These are phyloP conservation scores for Heliconius cydno DNA, from an alignment of 2,888 invertebrate species.

Conservation along the genomic window DNA sequence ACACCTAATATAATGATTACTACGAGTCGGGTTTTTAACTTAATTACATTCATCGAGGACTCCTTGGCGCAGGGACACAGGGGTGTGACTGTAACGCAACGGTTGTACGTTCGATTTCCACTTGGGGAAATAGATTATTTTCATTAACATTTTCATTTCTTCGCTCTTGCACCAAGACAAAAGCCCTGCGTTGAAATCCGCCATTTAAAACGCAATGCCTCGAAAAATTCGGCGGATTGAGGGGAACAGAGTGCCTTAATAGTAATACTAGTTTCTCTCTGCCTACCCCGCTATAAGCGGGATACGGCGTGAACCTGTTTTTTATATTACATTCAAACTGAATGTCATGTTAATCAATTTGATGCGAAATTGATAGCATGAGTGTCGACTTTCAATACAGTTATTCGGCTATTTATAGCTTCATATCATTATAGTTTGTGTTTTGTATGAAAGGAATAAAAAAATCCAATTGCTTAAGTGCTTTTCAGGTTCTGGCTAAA, in stretches of 20 bases:
- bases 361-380: constrained; percentile 30
- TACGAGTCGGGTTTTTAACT: constrained; percentile 14
- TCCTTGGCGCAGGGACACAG: too few relatives aligned
- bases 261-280: too few relatives aligned
- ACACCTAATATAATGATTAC: background rate
- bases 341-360: constrained; percentile 30
- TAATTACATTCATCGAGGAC: background rate
- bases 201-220: too few relatives aligned
- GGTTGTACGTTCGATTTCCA: too few relatives aligned
- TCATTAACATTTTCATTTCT: too few relatives aligned
- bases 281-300: too few relatives aligned
- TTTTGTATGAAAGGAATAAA: constrained; percentile 16
- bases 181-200: too few relatives aligned
- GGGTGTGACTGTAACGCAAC: too few relatives aligned
- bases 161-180: too few relatives aligned
- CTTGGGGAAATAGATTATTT: too few relatives aligned
- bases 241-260: too few relatives aligned
- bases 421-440: constrained; percentile 8
- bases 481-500: constrained; percentile 6
- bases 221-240: too few relatives aligned
- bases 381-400: constrained; percentile 26
- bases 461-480: background rate
- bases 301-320: background rate
- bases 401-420: constrained; percentile 9
- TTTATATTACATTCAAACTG: constrained; percentile 20